Percentiles rank a stretch among this genome's conserved stretches.
Conservation (phyloP, 2,797 vertebrate species). For the Gila robusta region DNA sequence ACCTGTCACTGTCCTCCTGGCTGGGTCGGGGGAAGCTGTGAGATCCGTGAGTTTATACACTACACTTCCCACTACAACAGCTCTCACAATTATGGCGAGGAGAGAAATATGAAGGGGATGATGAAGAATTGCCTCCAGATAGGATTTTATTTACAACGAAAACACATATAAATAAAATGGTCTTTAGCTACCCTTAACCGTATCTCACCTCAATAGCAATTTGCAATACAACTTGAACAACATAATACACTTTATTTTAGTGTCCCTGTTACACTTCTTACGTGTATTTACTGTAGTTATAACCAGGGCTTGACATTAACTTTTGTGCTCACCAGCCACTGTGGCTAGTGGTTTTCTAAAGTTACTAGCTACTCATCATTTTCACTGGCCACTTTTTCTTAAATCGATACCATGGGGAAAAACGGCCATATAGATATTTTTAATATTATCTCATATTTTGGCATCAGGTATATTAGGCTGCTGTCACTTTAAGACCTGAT, state of each 20-base stretch:
- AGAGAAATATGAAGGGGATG: not conserved
- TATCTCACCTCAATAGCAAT: not conserved
- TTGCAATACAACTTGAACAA: not conserved
- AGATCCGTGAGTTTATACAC: constrained; percentile 90
- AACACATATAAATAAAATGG: not conserved
- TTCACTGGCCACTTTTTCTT: no score
- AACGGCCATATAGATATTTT: no score
- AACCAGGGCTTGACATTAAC: no score
- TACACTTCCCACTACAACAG: not conserved
- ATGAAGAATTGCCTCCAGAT: not conserved
- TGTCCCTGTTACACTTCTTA: not conserved
- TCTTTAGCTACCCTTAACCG: not conserved
- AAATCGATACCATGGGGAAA: no score
- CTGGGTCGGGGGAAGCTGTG: constrained; percentile 95
- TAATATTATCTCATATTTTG: no score
- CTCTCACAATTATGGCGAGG: not conserved
- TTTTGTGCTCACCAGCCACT: no score
- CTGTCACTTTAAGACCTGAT: no score
- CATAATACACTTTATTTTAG: not conserved
- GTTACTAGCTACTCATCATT: no score
- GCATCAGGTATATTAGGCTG: no score
- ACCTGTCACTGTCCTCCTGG: constrained; percentile 93
- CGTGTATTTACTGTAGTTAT: not conserved
- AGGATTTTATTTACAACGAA: not conserved
- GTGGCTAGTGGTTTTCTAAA: no score